Evolutionary conservation across 2,797 vertebrate species (phyloP).

Genomic region (Scolopax rusticola): DNA sequence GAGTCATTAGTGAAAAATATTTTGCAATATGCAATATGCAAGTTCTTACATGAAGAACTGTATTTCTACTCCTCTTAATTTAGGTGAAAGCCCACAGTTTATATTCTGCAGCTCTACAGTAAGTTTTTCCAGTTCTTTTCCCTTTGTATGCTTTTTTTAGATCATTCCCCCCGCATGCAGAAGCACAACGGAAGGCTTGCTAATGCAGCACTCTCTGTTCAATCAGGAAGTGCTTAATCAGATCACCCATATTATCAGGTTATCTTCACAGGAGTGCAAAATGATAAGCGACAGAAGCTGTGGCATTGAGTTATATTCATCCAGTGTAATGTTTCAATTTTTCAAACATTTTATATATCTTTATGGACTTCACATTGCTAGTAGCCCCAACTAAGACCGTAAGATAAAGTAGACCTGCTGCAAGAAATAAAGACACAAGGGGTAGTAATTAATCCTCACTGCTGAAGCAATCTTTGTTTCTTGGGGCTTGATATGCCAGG

Average conservation of each 20-base stretch:
- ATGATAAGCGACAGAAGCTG: not conserved
- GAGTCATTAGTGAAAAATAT: not conserved
- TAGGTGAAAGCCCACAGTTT: not conserved
- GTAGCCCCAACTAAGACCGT: not conserved
- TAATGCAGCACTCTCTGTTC: not conserved
- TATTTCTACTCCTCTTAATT: not conserved
- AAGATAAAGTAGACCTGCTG: not conserved
- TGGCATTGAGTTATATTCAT: not conserved
- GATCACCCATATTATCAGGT: not conserved
- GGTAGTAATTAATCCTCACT: not conserved
- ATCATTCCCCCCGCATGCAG: not conserved
- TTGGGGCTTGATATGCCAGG: not conserved
- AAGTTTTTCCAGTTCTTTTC: not conserved
- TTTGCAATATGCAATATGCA: not conserved
- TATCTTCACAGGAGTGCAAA: not conserved
- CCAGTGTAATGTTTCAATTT: not conserved
- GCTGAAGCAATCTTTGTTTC: not conserved
- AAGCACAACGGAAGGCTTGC: not conserved
- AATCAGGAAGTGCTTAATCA: slow-evolving; percentile 5
- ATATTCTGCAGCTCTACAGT: not conserved
- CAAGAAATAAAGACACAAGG: not conserved
- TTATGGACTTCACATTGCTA: not conserved
- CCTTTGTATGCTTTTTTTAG: not conserved
- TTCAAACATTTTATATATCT: not conserved
- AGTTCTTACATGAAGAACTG: not conserved